Evolutionary conservation across 2,888 invertebrate species (phyloP).

Genomic region (Hypercompe scribonia): DNA sequence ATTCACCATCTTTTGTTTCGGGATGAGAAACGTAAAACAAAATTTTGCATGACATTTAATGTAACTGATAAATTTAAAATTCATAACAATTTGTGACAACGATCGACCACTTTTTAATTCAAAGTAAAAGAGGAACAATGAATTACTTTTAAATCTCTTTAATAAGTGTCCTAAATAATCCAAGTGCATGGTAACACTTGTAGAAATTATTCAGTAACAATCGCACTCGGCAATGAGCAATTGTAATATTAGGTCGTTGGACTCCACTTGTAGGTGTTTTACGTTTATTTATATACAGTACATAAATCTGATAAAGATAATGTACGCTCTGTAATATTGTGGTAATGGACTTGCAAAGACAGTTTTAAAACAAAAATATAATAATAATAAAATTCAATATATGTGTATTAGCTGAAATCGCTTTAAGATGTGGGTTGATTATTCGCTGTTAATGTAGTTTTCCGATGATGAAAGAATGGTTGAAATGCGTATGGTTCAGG

Average conservation of each 20-base stretch:
- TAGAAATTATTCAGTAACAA: constrained; percentile 34
- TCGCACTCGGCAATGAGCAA: constrained; percentile 30
- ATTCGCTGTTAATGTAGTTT: no score
- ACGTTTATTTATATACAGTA: constrained; percentile 29
- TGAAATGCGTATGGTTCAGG: no score
- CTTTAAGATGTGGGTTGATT: no score
- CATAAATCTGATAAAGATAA: constrained; percentile 9
- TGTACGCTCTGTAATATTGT: neutral
- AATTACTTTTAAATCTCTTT: neutral
- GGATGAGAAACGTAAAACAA: neutral
- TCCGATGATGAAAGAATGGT: no score
- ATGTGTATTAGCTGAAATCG: no score
- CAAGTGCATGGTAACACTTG: constrained; percentile 15
- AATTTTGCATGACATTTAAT: neutral
- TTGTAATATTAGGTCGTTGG: constrained; percentile 44
- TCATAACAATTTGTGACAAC: neutral
- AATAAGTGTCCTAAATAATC: neutral
- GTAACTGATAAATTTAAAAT: neutral
- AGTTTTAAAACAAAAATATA: neutral
- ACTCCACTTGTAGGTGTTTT: constrained; percentile 31
- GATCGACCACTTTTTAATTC: neutral
- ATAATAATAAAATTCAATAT: no score
- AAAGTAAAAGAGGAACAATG: no score
- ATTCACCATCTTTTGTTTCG: no score
- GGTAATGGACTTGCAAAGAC: neutral